Base-by-base conservation (phyloP, 2,797 vertebrate species). In the Coilia nasus region DNA sequence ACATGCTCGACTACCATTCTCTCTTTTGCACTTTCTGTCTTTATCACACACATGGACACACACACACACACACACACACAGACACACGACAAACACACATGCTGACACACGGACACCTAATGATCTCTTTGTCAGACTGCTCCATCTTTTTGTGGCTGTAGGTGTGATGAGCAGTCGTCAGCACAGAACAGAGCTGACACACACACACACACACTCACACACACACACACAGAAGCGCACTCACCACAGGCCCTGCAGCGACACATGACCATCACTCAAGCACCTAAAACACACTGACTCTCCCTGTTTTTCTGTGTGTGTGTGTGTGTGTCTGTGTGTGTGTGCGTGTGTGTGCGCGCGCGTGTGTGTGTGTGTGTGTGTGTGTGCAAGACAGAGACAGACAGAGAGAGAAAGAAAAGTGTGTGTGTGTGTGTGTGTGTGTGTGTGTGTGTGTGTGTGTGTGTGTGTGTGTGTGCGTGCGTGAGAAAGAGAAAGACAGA, bases 121-220 rank as follows among this genome's bases (percentile, higher is more conserved):
- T 84, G 85, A 83, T 92, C 90, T 93, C 90, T 92, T 90, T 91
- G 90, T 93, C 90, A 80, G 91, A 90, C 90, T 91, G 88, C 92
- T 93, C 90, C 14, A 87, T 94, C 92, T 92, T 92, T 92, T 93
- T 90, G 90, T 91, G 88, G 28, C 67, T 35, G 28, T 90, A 92
- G 47, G 87, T 47, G 92, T 91, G 92, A 91, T 93, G 90, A 94
- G 93, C 91, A 92, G 93, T 91, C 93, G 90, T 93, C 92, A 92
- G 91, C 90, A 90, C 90, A 90, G 28, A 75, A 31, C 28, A 17
- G 31, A 91, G 92, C 92, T 93, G 93, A 94, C 92, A 75, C 67
- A 75, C 67, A 75, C 67, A 54, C 50, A 3, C 50, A 54, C 50
- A 54, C 50, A 23, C 23, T 6, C n/a, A 71, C n/a, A 71, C n/a